Evolutionary conservation across 2,797 vertebrate genomes (phyloP).

Genomic region (Poeciliopsis presidionis): DNA sequence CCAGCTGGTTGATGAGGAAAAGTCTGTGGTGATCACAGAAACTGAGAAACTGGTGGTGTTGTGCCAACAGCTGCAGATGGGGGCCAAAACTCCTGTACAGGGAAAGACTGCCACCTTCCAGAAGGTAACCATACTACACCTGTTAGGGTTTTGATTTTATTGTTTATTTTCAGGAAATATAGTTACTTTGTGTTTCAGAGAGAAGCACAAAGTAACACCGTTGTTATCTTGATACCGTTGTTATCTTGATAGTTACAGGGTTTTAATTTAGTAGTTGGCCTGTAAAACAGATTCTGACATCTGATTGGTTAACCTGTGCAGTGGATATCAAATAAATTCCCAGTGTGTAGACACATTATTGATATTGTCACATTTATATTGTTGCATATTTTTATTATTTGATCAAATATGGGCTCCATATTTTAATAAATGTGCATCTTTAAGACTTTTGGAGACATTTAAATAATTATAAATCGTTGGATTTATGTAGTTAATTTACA

Average conservation of each 20-base stretch:
- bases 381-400: no score
- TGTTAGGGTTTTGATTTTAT: conserved; percentile 6
- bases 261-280: background rate
- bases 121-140: conserved; percentile 83
- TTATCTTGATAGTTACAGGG: no score
- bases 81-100: conserved; percentile 86
- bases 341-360: background rate
- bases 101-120: conserved; percentile 93
- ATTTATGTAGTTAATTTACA: background rate
- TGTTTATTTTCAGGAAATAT: conserved; percentile 6
- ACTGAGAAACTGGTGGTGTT: conserved; percentile 88
- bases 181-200: conserved; percentile 4
- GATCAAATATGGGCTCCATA: background rate
- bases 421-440: background rate
- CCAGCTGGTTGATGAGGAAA: conserved; percentile 90
- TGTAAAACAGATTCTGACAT: background rate
- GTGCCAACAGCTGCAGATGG: conserved; percentile 92
- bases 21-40: conserved; percentile 86
- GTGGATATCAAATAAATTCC: background rate
- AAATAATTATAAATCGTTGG: background rate
- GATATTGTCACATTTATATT: background rate
- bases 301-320: background rate
- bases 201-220: no score
- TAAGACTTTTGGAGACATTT: background rate
- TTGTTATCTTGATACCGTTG: no score